Evolutionary conservation across 2,888 invertebrate species (phyloP).

Genomic region (Hartigia nigra): DNA sequence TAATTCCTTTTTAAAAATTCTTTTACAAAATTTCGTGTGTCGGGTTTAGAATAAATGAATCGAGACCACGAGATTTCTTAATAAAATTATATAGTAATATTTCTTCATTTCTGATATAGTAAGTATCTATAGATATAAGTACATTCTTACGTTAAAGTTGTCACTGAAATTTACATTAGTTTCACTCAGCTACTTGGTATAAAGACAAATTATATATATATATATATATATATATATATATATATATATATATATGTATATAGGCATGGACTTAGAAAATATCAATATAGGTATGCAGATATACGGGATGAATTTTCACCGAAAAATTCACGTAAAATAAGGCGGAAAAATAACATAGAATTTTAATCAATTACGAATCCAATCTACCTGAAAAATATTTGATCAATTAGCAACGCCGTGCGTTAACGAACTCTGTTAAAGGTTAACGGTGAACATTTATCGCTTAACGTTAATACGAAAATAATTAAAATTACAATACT

Average conservation of each 20-base stretch:
- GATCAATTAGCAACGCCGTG: background rate
- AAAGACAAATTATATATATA: too few relatives aligned
- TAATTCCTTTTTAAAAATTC: too few relatives aligned
- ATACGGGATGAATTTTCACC: background rate
- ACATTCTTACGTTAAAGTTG: constrained; percentile 25
- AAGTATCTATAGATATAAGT: constrained; percentile 19
- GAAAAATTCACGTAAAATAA: too few relatives aligned
- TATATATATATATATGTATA: too few relatives aligned
- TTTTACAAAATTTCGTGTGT: background rate
- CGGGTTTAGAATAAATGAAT: background rate
- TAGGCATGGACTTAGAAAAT: background rate
- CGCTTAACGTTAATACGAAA: constrained; percentile 32
- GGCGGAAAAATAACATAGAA: too few relatives aligned
- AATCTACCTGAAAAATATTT: background rate
- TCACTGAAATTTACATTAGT: constrained; percentile 15
- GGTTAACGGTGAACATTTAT: background rate
- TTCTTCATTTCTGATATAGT: constrained; percentile 19
- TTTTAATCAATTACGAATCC: background rate
- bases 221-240: too few relatives aligned
- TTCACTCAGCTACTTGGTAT: background rate
- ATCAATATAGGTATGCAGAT: constrained; percentile 8
- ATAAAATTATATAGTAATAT: constrained; percentile 31
- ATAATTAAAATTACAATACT: constrained; percentile 42
- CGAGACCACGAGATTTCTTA: constrained; percentile 9
- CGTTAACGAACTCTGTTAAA: background rate